Percentiles rank a stretch among this genome's conserved stretches.
Conservation (phyloP, 2,113 vertebrate genomes). For the Ursus arctos region DNA sequence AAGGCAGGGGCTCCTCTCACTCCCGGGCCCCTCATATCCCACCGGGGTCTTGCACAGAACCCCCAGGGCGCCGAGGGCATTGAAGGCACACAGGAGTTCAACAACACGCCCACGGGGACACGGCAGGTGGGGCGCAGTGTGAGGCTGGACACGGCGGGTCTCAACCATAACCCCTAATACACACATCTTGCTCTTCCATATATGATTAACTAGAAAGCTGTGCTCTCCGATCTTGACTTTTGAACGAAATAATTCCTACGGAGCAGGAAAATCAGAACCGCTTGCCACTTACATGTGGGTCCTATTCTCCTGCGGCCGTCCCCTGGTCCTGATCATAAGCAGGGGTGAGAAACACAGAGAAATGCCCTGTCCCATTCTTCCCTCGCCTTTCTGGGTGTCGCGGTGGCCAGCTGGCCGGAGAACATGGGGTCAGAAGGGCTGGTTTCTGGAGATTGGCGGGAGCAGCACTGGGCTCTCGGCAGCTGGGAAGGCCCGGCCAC, state of each 20-base stretch:
- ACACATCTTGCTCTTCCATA: background rate
- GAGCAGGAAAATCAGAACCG: background rate
- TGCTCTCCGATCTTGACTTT: background rate
- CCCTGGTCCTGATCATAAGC: background rate
- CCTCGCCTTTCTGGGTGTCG: background rate
- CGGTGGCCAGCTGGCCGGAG: background rate
- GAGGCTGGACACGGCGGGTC: background rate
- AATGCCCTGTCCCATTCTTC: background rate
- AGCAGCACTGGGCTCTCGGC: background rate
- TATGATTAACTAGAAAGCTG: background rate
- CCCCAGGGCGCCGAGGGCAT: background rate
- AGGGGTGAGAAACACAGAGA: background rate
- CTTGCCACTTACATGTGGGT: background rate
- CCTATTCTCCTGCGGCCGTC: background rate
- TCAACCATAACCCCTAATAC: background rate
- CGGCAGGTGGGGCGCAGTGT: background rate
- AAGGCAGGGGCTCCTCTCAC: background rate
- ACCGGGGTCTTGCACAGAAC: background rate
- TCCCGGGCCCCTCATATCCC: background rate
- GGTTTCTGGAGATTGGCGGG: slow-evolving; percentile 47
- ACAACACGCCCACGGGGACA: background rate
- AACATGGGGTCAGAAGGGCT: background rate
- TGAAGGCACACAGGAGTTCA: background rate
- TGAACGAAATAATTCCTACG: background rate
- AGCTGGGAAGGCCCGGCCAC: background rate